phyloP scores from a whole-genome alignment of 2,113 vertebrate species.

The Limnothrissa miodon region DNA sequence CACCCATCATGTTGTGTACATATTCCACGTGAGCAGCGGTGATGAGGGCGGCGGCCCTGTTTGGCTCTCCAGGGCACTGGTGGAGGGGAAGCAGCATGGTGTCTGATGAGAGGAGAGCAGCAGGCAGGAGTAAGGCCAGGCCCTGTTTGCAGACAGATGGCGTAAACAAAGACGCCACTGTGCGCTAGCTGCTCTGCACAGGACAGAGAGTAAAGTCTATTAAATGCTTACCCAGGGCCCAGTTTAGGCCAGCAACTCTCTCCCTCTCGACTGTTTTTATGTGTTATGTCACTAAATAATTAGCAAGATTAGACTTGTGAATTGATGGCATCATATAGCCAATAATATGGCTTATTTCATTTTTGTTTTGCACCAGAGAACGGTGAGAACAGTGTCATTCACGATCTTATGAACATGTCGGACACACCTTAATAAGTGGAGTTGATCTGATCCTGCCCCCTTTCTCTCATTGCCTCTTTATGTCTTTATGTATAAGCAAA shows the following conservation, averaged over 20 bases:
- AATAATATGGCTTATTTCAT: too few species aligned
- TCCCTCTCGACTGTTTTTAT: not conserved
- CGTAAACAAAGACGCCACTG: conserved; percentile 68
- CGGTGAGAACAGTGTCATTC: too few species aligned
- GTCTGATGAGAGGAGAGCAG: conserved; percentile 35
- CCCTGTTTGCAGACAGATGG: conserved; percentile 54
- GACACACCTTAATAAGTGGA: too few species aligned
- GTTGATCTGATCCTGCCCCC: not conserved
- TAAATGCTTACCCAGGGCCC: conserved; percentile 23
- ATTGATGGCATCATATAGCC: too few species aligned
- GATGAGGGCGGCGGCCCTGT: not conserved
- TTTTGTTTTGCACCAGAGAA: too few species aligned
- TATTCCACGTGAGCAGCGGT: not conserved
- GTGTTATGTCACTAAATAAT: not conserved
- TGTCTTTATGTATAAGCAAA: not conserved
- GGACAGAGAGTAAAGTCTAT: conserved; percentile 46
- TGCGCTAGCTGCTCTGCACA: conserved; percentile 47
- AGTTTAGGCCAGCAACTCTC: conserved; percentile 17
- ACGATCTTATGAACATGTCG: too few species aligned
- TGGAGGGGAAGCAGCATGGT: not conserved
- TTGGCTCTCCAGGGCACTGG: not conserved
- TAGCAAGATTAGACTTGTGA: not conserved
- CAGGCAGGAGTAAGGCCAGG: conserved; percentile 48
- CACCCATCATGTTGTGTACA: not conserved
- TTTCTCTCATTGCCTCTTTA: not conserved